These are phyloP conservation scores for Archilochus colubris DNA, from an alignment of 2,113 vertebrate genomes.

Conservation along the genomic window DNA sequence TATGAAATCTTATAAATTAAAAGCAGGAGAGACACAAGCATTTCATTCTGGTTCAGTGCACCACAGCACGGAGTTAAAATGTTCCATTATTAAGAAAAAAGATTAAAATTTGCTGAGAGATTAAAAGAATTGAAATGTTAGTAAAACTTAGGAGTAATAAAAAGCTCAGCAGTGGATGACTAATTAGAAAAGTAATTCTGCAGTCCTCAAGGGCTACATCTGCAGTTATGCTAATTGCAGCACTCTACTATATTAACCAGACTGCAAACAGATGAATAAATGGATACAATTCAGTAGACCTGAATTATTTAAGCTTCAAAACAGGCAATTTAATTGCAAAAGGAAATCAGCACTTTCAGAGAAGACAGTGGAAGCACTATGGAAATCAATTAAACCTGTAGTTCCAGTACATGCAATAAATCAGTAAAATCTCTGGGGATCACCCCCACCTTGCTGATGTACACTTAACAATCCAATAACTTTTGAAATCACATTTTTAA, in stretches of 20 bases:
- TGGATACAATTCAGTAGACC: background rate
- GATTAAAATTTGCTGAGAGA: conserved; percentile 10
- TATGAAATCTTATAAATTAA: background rate
- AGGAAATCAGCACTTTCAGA: conserved; percentile 32
- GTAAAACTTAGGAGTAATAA: conserved; percentile 7
- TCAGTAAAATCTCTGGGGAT: background rate
- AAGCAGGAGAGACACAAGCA: background rate
- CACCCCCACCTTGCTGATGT: background rate
- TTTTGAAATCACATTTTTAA: background rate
- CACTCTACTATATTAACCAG: background rate
- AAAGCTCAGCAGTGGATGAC: background rate
- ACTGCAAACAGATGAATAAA: conserved; percentile 18
- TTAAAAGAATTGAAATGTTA: conserved; percentile 16
- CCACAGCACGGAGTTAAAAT: background rate
- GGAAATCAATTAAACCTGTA: conserved; percentile 20
- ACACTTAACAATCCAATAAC: background rate
- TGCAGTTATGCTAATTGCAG: background rate
- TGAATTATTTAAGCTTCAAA: conserved; percentile 48
- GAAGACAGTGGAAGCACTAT: background rate
- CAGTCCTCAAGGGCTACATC: background rate
- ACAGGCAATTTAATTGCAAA: conserved; percentile 13
- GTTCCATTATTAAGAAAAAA: background rate
- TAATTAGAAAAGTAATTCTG: conserved; percentile 40
- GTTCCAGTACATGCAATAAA: background rate
- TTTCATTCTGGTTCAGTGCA: background rate